These are phyloP conservation scores for Lonchura striata DNA, from an alignment of 2,113 vertebrate genomes.

Conservation along the genomic window DNA sequence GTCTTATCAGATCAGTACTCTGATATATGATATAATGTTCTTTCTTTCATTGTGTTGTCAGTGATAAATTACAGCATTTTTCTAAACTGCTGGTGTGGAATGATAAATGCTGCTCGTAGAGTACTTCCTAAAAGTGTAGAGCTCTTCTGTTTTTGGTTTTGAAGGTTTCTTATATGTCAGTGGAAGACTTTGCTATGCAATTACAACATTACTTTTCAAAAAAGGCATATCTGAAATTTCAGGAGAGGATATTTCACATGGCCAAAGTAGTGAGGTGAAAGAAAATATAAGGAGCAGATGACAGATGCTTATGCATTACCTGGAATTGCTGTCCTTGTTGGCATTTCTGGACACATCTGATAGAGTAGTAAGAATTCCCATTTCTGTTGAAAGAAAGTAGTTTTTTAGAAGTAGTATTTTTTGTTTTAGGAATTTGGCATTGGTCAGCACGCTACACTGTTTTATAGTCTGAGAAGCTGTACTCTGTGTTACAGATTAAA, in stretches of 20 bases:
- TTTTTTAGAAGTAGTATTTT: neutral
- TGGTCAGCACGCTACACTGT: neutral
- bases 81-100: neutral
- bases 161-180: neutral
- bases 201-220: neutral
- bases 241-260: neutral
- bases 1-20: neutral
- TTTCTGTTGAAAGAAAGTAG: neutral
- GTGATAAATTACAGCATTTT: neutral
- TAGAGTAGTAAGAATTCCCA: neutral
- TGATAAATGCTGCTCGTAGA: neutral
- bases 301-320: neutral
- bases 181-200: neutral
- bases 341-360: neutral
- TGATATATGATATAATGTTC: neutral
- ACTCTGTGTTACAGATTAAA: neutral
- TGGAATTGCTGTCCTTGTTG: neutral
- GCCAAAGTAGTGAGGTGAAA: neutral
- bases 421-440: neutral
- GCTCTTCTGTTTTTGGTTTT: neutral
- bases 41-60: neutral
- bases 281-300: neutral
- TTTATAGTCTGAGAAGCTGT: neutral
- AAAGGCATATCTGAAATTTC: neutral
- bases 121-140: neutral